These are phyloP conservation scores for Amyelois transitella DNA, from an alignment of 1,140 invertebrate genomes.

Conservation along the genomic window DNA sequence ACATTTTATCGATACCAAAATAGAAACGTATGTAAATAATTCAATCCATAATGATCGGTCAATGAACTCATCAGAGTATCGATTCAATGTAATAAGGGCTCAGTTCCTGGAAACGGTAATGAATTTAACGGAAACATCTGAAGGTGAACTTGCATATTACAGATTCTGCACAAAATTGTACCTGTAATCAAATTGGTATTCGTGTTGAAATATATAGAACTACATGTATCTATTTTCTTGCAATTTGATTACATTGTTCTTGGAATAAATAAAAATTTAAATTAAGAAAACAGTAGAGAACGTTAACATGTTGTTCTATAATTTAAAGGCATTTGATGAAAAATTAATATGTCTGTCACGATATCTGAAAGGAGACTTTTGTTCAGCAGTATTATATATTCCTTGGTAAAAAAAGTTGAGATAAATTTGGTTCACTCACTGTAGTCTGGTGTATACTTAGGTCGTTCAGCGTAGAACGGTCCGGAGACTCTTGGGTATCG, in stretches of 20 bases:
- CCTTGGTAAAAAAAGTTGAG: background rate
- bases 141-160: background rate
- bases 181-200: no score
- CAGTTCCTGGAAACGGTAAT: background rate
- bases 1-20: background rate
- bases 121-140: background rate
- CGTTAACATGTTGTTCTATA: no score
- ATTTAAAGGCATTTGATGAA: no score
- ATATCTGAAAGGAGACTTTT: no score
- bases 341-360: no score
- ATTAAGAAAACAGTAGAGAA: no score
- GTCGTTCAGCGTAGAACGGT: slow-evolving; percentile 27
- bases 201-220: no score
- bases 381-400: no score
- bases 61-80: background rate
- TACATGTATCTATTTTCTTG: no score
- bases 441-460: slow-evolving; percentile 26
- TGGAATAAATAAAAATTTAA: no score
- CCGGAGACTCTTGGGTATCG: slow-evolving; percentile 24
- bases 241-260: no score
- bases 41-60: background rate
- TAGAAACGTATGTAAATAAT: background rate
- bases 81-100: background rate
- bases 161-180: background rate
- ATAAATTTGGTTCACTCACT: slow-evolving; percentile 27